Percentiles rank a stretch among this genome's conserved stretches.
Conservation (phyloP, 2,113 vertebrate genomes). For the Orthonyx spaldingii region DNA sequence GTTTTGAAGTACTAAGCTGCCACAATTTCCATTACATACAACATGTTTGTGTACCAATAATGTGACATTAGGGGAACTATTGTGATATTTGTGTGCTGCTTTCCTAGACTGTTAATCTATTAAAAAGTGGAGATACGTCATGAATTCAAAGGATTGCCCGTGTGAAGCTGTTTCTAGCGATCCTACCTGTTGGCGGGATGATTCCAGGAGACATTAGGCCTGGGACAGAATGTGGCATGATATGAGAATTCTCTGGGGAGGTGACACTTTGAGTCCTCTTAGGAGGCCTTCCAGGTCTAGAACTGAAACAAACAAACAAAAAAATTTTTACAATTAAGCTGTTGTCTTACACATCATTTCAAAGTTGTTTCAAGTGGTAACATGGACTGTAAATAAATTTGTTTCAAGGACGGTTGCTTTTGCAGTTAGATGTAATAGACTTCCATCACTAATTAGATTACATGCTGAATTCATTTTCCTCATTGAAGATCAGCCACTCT, state of each 20-base stretch:
- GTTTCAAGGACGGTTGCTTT: conserved; percentile 99
- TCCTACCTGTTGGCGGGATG: conserved; percentile 96
- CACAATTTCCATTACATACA: background rate
- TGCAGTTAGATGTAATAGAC: conserved; percentile 99
- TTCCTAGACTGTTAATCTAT: background rate
- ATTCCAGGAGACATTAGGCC: conserved; percentile 99
- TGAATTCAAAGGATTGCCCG: background rate
- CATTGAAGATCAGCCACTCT: conserved; percentile 99
- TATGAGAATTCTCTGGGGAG: conserved; percentile 96
- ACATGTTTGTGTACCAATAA: background rate
- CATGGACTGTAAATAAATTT: conserved; percentile 99
- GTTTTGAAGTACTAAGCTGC: background rate
- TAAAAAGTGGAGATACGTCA: background rate
- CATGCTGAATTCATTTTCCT: conserved; percentile 99
- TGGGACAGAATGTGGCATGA: conserved; percentile 98
- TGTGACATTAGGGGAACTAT: background rate
- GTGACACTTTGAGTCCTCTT: conserved; percentile 98
- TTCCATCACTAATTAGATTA: conserved; percentile 99
- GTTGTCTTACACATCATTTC: conserved; percentile 89
- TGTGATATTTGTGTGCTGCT: background rate
- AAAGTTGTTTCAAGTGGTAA: conserved; percentile 93
- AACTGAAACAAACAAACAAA: conserved; percentile 83
- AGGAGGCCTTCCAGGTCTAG: conserved; percentile 97
- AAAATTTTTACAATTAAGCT: conserved; percentile 85
- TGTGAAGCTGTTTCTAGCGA: background rate